Percentiles rank a stretch among this genome's conserved stretches.
Evolutionary conservation across 2,797 vertebrate genomes (phyloP).

Genomic region (Alfaro cultratus): DNA sequence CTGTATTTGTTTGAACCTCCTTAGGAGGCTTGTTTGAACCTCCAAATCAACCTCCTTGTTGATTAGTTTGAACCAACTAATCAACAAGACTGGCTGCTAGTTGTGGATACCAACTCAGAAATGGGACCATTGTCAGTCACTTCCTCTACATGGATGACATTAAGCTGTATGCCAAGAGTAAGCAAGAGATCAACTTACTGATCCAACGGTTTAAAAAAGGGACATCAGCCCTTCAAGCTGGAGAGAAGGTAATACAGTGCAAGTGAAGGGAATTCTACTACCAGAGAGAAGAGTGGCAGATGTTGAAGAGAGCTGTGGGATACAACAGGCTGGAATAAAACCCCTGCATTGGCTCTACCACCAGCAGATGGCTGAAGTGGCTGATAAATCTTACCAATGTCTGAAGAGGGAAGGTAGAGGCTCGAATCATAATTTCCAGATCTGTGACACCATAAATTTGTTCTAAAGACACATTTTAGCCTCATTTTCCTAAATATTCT

Average conservation of each 20-base stretch:
- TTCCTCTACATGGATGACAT: neutral
- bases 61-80: neutral
- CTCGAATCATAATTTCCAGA: neutral
- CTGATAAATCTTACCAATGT: neutral
- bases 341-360: neutral
- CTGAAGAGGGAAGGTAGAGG: neutral
- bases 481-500: neutral
- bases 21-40: neutral
- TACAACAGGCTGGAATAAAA: neutral
- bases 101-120: neutral
- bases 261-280: neutral
- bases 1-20: neutral
- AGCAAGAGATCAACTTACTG: neutral
- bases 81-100: no score
- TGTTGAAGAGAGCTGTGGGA: neutral
- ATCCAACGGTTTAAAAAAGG: neutral
- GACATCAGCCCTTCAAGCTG: neutral
- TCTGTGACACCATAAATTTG: neutral
- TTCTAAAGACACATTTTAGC: neutral
- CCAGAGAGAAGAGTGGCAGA: neutral
- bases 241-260: neutral
- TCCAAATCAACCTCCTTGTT: no score
- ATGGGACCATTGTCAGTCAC: neutral
- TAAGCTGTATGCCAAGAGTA: neutral
- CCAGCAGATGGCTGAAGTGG: neutral